A percentile compares a stretch with the other conserved stretches of the same genome.
Conservation (phyloP, 2,797 vertebrate genomes). For the Sebastes nivosus region DNA sequence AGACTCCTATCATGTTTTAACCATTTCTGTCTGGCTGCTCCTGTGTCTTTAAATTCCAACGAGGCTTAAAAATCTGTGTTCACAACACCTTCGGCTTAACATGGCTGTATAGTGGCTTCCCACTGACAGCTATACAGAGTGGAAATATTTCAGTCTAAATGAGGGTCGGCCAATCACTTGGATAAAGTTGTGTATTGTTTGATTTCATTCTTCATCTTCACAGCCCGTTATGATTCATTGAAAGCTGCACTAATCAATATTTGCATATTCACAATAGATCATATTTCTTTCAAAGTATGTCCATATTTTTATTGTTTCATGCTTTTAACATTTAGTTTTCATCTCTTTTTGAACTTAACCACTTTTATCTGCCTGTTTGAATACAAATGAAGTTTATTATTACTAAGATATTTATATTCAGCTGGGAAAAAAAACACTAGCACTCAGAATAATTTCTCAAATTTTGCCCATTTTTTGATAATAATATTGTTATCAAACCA, state of each 20-base stretch:
- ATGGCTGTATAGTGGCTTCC: background rate
- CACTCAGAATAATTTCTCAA: background rate
- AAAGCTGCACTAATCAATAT: background rate
- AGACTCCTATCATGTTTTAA: background rate
- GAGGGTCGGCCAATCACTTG: background rate
- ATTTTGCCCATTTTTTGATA: background rate
- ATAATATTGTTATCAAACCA: background rate
- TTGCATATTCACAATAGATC: background rate
- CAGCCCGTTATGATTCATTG: background rate
- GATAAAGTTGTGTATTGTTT: background rate
- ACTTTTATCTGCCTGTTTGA: no score
- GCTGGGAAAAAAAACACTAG: background rate
- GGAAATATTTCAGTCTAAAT: background rate
- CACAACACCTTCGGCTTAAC: background rate
- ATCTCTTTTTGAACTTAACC: background rate
- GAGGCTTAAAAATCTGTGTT: constrained; percentile 14
- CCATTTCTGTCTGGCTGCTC: background rate
- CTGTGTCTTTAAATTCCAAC: constrained; percentile 2
- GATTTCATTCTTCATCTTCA: background rate
- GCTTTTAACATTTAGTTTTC: no score
- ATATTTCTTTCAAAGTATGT: no score
- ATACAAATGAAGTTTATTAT: background rate
- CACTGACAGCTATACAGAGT: background rate
- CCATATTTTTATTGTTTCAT: no score
- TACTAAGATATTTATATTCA: background rate